A percentile compares a stretch with the other conserved stretches of the same genome.
phyloP scores from a whole-genome alignment of 2,797 vertebrate species.

The Clangula hyemalis region DNA sequence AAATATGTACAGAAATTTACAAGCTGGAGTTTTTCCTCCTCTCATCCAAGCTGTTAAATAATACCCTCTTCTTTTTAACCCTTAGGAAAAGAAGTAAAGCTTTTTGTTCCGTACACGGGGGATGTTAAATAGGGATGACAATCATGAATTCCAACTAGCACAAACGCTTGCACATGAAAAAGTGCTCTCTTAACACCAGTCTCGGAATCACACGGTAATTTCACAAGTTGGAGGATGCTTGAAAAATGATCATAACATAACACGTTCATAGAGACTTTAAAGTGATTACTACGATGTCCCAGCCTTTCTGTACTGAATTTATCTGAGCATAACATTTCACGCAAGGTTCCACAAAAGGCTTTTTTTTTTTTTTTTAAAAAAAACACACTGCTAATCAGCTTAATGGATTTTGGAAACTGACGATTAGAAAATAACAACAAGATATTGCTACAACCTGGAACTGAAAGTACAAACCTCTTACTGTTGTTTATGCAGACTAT shows the following conservation, averaged over 20 bases:
- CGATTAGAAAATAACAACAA: conserved; percentile 69
- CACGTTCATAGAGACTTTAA: background rate
- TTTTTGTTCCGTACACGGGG: background rate
- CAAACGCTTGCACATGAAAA: background rate
- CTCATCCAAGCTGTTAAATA: background rate
- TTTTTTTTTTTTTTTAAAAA: background rate
- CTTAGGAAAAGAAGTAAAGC: background rate
- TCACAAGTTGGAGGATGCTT: background rate
- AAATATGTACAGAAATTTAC: background rate
- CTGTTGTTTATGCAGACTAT: conserved; percentile 76
- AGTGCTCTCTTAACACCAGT: background rate
- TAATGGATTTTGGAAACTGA: conserved; percentile 63
- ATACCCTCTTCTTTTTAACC: background rate
- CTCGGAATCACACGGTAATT: background rate
- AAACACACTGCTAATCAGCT: conserved; percentile 41
- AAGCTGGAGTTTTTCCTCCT: background rate
- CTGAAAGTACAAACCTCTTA: conserved; percentile 73
- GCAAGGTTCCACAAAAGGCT: background rate
- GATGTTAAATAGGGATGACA: background rate
- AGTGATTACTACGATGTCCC: background rate
- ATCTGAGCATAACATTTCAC: background rate
- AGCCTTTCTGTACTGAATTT: background rate
- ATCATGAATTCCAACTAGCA: background rate
- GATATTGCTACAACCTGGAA: conserved; percentile 70
- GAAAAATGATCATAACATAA: background rate